Evolutionary conservation across 2,797 vertebrate species (phyloP).

Genomic region (Lagodon rhomboides): DNA sequence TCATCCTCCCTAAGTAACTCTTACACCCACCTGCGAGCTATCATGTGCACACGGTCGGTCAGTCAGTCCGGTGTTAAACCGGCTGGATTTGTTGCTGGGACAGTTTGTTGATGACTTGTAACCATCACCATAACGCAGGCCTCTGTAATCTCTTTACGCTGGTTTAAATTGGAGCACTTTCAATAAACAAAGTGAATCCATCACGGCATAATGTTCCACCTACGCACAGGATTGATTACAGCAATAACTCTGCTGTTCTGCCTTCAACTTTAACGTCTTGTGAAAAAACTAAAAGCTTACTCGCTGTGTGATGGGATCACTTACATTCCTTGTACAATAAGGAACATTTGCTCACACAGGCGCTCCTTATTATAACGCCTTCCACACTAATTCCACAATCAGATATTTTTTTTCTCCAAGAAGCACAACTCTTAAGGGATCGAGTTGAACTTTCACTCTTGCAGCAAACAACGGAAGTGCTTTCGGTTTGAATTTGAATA

Average conservation of each 20-base stretch:
- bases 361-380: neutral
- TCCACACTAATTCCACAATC: neutral
- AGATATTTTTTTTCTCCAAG: conserved; percentile 17
- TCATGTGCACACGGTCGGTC: conserved; percentile 15
- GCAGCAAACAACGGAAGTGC: conserved; percentile 29
- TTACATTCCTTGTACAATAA: conserved; percentile 25
- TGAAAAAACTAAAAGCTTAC: neutral
- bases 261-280: conserved; percentile 6
- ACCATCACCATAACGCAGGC: neutral
- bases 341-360: conserved; percentile 3
- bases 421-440: conserved; percentile 15
- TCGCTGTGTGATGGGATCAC: neutral
- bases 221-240: conserved; percentile 2
- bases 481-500: conserved; percentile 35
- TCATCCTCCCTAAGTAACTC: conserved; percentile 36
- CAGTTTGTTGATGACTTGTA: conserved; percentile 4
- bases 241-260: conserved; percentile 11
- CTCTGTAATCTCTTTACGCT: conserved; percentile 13
- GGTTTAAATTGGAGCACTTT: conserved; percentile 33
- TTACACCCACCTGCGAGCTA: conserved; percentile 11
- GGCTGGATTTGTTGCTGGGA: conserved; percentile 12
- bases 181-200: conserved; percentile 2
- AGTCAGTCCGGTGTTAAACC: neutral
- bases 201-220: conserved; percentile 16
- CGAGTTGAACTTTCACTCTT: conserved; percentile 20